A percentile compares a stretch with the other conserved stretches of the same genome.
These are phyloP conservation scores for Lissonota sp. DNA, from an alignment of 2,888 invertebrate species.

Conservation along the genomic window DNA sequence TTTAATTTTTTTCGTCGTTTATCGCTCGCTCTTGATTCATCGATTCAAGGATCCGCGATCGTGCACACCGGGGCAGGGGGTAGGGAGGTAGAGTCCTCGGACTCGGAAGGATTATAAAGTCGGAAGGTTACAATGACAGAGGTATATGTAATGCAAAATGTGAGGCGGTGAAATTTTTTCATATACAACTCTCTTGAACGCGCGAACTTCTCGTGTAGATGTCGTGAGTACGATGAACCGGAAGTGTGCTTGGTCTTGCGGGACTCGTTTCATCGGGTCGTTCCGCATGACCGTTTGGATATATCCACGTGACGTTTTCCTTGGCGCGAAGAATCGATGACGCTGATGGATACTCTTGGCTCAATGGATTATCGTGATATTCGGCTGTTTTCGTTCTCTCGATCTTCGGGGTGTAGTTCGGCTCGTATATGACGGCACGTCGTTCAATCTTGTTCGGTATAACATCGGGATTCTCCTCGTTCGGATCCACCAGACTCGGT, in stretches of 20 bases:
- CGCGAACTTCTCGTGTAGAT: conserved; percentile 80
- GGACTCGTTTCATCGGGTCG: conserved; percentile 74
- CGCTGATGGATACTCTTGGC: conserved; percentile 75
- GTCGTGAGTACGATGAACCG: conserved; percentile 79
- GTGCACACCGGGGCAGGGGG: background rate
- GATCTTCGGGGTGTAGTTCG: conserved; percentile 72
- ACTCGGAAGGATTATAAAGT: conserved; percentile 29
- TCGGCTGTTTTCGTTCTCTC: conserved; percentile 72
- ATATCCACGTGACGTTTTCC: conserved; percentile 75
- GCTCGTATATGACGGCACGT: conserved; percentile 75
- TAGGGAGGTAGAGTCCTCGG: conserved; percentile 3
- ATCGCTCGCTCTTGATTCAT: conserved; percentile 6
- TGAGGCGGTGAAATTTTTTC: conserved; percentile 59
- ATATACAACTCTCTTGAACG: conserved; percentile 82
- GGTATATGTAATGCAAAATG: conserved; percentile 21
- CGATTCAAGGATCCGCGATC: conserved; percentile 9
- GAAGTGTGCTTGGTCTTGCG: conserved; percentile 77
- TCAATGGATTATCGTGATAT: conserved; percentile 67
- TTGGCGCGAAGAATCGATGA: conserved; percentile 73
- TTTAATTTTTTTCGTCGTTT: conserved; percentile 18
- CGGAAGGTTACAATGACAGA: conserved; percentile 47
- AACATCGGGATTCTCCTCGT: conserved; percentile 79
- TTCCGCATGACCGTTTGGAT: conserved; percentile 76
- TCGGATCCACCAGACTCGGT: conserved; percentile 45
- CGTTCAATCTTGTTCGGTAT: conserved; percentile 77